A percentile compares a stretch with the other conserved stretches of the same genome.
These are phyloP conservation scores for Triplophysa tibetana DNA, from an alignment of 2,113 vertebrate genomes.

Conservation along the genomic window DNA sequence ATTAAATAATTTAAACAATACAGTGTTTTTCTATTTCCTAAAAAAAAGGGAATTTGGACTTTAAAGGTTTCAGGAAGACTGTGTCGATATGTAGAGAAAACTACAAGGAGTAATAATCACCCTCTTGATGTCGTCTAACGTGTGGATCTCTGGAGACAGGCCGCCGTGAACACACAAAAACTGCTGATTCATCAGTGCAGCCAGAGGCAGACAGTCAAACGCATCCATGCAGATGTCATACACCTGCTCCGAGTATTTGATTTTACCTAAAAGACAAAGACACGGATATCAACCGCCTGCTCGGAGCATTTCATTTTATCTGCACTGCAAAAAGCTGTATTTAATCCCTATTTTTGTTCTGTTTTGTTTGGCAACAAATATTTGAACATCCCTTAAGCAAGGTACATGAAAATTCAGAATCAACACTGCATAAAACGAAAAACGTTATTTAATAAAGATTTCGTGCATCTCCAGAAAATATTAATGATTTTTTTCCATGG, in stretches of 20 bases:
- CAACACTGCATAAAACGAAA: no score
- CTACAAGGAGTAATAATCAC: slow-evolving; percentile 48
- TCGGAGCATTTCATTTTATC: slow-evolving; percentile 83
- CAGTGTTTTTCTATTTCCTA: no score
- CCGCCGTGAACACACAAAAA: slow-evolving; percentile 81
- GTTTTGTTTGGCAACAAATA: no score
- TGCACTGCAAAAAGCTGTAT: slow-evolving; percentile 9
- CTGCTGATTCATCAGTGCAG: slow-evolving; percentile 84
- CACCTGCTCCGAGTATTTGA: slow-evolving; percentile 84
- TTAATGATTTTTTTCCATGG: no score
- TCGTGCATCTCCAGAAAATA: no score
- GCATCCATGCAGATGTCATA: slow-evolving; percentile 83
- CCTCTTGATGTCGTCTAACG: slow-evolving; percentile 82
- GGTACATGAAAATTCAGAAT: background rate
- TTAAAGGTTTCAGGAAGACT: no score
- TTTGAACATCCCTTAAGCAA: no score
- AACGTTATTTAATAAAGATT: no score
- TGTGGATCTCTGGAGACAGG: slow-evolving; percentile 82
- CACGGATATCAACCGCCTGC: slow-evolving; percentile 73
- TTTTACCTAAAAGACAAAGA: slow-evolving; percentile 74
- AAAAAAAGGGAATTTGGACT: no score
- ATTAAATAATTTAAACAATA: no score
- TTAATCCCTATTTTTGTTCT: no score
- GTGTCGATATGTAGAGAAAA: no score
- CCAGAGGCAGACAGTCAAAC: slow-evolving; percentile 79